Evolutionary conservation across 2,797 vertebrate species (phyloP), one percentile per base, ranked within the genome.

Genomic region (Liparis tanakae): DNA sequence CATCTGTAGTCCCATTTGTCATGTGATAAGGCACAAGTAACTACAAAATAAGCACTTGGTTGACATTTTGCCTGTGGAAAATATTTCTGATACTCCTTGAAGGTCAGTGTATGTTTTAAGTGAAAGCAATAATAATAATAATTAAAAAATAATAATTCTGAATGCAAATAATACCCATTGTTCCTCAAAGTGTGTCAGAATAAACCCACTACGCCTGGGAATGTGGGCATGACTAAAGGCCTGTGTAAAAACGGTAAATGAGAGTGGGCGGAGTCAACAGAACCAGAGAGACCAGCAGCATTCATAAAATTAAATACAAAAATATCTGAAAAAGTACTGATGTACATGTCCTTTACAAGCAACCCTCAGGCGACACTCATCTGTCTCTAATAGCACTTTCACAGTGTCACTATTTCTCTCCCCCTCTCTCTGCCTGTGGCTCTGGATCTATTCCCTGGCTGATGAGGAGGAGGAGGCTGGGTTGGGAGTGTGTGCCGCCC

Each of bases 351-450:
- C 59, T 86, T 88, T 78, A 84, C 51, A 65, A 85, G 72, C 62
- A 54, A 10, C 70, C 82, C 87, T 72, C 48, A 37, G 75, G 80
- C 69, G 75, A 74, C 78, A 78, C 73, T 85, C 67, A 83, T 78
- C 72, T 69, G 67, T 82, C 78, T 87, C 65, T 81, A 78, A 84
- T 74, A 77, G 74, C 71, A 66, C 75, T 71, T 71, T 76, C 76
- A 85, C 70, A 61, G 61, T 65, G 79, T 72, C 81, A 76, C 61
- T 72, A 61, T 82, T 77, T 74, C 59, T 71, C 48, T 64, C 60
- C 60, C 74, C 39, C 33, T 70, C 33, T 70, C 6, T 62, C 55
- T 76, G 80, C 78, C 82, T 78, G 74, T 80, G 64, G 79, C 80
- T 82, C 61, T 58, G 57, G 74, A 63, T 81, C 61, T 72, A 66